A percentile compares a stretch with the other conserved stretches of the same genome.
Evolutionary conservation across 2,113 vertebrate genomes (phyloP).

Genomic region (Martes martes): DNA sequence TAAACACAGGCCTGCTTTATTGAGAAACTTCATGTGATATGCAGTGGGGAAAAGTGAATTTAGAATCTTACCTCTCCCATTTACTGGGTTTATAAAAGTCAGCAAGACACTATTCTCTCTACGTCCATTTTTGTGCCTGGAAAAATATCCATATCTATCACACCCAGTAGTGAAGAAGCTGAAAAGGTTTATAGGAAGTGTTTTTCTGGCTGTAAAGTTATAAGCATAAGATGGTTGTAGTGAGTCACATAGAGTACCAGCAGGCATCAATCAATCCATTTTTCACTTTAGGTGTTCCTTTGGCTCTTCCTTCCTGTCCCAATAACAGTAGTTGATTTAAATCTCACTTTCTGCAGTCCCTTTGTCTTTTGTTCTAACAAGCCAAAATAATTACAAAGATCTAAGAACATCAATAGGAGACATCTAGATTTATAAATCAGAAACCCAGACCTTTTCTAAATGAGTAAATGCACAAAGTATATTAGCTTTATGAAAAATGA

Average conservation of each 20-base stretch:
- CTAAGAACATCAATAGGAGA: neutral
- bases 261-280: neutral
- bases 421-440: neutral
- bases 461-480: neutral
- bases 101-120: neutral
- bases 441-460: neutral
- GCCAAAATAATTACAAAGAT: neutral
- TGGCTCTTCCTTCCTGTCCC: neutral
- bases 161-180: neutral
- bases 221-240: neutral
- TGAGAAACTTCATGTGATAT: neutral
- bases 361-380: neutral
- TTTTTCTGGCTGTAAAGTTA: neutral
- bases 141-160: neutral
- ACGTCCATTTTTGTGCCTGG: neutral
- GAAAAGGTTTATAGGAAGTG: neutral
- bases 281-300: neutral
- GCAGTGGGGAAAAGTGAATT: neutral
- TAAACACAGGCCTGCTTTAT: neutral
- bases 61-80: neutral
- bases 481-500: neutral
- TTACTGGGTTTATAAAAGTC: neutral
- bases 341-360: neutral
- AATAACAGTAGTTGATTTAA: neutral
- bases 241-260: neutral